Evolutionary conservation across 2,888 invertebrate species (phyloP).

Genomic region (Tholera decimalis): DNA sequence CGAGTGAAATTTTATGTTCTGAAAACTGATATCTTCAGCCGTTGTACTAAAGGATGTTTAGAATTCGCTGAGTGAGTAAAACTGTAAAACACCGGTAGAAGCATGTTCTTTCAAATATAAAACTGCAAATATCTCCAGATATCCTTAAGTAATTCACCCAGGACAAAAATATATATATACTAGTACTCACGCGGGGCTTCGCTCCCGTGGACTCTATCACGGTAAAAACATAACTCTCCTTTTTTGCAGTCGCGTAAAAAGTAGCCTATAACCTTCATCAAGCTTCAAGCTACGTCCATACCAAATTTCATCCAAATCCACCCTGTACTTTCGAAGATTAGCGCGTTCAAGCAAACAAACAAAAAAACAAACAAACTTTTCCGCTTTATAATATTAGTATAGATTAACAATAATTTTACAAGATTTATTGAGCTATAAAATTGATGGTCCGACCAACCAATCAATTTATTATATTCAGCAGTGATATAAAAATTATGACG

Average conservation of each 20-base stretch:
- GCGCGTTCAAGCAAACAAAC: too few relatives aligned
- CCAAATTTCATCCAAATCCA: too few relatives aligned
- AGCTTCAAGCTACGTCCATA: too few relatives aligned
- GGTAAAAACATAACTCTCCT: too few relatives aligned
- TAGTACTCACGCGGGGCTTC: too few relatives aligned
- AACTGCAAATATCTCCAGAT: not conserved
- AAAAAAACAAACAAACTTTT: too few relatives aligned
- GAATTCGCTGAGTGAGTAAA: conserved; percentile 34
- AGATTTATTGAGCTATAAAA: conserved; percentile 40
- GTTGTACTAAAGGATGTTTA: conserved; percentile 39
- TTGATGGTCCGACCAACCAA: conserved; percentile 33
- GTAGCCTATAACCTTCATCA: too few relatives aligned
- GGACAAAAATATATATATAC: not conserved
- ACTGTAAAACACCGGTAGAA: conserved; percentile 18
- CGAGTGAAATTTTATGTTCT: conserved; percentile 69
- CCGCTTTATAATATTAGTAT: too few relatives aligned
- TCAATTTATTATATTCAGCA: conserved; percentile 55
- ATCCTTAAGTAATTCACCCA: not conserved
- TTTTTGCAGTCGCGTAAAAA: too few relatives aligned
- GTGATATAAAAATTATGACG: conserved; percentile 52
- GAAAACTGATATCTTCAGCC: conserved; percentile 55
- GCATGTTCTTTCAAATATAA: conserved; percentile 5
- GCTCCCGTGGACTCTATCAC: too few relatives aligned
- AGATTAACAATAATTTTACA: conserved; percentile 4
- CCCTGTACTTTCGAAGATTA: too few relatives aligned